Percentiles rank a stretch among this genome's conserved stretches.
phyloP scores from a whole-genome alignment of 2,888 invertebrate species.

The Drosophila dives region DNA sequence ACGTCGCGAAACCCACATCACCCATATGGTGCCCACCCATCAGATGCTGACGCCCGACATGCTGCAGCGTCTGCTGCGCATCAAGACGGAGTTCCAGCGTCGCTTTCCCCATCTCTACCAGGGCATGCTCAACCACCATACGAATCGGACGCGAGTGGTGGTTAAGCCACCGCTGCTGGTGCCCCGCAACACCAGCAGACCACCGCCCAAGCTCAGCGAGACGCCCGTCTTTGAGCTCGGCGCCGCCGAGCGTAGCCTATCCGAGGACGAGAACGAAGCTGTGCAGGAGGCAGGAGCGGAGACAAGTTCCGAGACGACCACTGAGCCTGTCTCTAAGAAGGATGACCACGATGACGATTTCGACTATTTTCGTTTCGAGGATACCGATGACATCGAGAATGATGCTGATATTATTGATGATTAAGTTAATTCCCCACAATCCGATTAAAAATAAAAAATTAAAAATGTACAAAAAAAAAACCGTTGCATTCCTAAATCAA shows the following conservation, averaged over 20 bases:
- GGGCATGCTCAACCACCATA: constrained; percentile 64
- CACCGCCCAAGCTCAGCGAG: constrained; percentile 7
- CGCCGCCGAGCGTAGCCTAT: constrained; percentile 73
- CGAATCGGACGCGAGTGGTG: constrained; percentile 62
- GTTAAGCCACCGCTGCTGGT: constrained; percentile 74
- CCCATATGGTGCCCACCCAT: constrained; percentile 33
- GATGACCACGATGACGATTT: constrained; percentile 33
- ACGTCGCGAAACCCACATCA: constrained; percentile 64
- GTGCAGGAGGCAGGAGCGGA: not conserved
- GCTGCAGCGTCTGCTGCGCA: constrained; percentile 72
- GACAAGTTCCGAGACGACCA: constrained; percentile 11
- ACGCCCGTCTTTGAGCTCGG: constrained; percentile 68
- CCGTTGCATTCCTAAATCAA: not conserved
- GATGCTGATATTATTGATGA: constrained; percentile 47
- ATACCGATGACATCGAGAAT: constrained; percentile 37
- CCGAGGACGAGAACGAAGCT: constrained; percentile 22
- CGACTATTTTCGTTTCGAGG: constrained; percentile 74
- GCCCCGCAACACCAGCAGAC: constrained; percentile 1
- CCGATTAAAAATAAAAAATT: constrained; percentile 8
- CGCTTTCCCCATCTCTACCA: constrained; percentile 76
- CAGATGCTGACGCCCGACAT: constrained; percentile 73
- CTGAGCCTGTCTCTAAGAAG: constrained; percentile 22
- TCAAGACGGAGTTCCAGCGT: constrained; percentile 73
- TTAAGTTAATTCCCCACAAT: constrained; percentile 7
- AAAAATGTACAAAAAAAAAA: constrained; percentile 20